These are phyloP conservation scores for Periophthalmus modestus DNA, from an alignment of 2,113 vertebrate genomes.

Conservation along the genomic window DNA sequence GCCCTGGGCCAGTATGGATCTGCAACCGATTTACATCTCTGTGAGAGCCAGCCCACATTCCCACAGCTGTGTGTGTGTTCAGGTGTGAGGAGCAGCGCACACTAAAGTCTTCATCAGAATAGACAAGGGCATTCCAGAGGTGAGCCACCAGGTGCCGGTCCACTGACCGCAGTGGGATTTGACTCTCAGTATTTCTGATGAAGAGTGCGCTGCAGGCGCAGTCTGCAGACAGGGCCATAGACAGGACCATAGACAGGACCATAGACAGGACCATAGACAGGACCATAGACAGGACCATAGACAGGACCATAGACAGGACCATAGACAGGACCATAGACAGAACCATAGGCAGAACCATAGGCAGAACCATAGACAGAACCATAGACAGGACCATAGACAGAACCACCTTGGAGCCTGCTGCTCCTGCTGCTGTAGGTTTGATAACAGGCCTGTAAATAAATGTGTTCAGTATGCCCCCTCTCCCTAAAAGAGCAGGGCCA, in stretches of 20 bases:
- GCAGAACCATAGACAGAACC: conserved; percentile 89
- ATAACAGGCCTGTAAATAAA: conserved; percentile 98
- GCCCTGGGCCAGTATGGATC: conserved; percentile 97
- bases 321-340: conserved; percentile 86
- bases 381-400: too few relatives aligned
- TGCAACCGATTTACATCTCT: conserved; percentile 84
- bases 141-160: conserved; percentile 66
- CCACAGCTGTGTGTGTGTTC: conserved; percentile 71
- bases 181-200: conserved; percentile 67
- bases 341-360: conserved; percentile 88
- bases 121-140: conserved; percentile 68
- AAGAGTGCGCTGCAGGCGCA: conserved; percentile 73
- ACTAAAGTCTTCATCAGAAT: conserved; percentile 58
- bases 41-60: conserved; percentile 74
- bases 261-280: conserved; percentile 82
- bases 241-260: conserved; percentile 90
- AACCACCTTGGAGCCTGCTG: conserved; percentile 87
- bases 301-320: too few relatives aligned
- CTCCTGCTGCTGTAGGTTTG: conserved; percentile 84
- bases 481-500: conserved; percentile 67
- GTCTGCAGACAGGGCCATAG: conserved; percentile 87
- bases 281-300: conserved; percentile 92
- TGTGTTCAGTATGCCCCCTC: conserved; percentile 84
- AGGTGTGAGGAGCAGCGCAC: conserved; percentile 59
- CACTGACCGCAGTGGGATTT: conserved; percentile 60